Evolutionary conservation across 2,113 vertebrate species (phyloP).

Genomic region (Pangasianodon hypophthalmus): DNA sequence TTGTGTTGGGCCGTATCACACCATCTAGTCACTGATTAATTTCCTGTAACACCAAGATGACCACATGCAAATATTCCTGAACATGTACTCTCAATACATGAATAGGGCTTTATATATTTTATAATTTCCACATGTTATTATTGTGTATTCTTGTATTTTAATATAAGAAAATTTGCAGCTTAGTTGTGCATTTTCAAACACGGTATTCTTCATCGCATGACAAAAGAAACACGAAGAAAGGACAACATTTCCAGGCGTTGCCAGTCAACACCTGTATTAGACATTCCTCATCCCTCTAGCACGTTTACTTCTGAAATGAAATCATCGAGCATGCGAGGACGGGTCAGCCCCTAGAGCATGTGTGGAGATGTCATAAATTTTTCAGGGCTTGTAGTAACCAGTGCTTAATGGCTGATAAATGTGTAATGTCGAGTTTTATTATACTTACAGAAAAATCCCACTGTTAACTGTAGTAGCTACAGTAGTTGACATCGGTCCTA

Average conservation of each 20-base stretch:
- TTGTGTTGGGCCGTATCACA: not conserved
- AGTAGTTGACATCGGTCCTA: not conserved
- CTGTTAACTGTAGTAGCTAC: not conserved
- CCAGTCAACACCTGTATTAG: not conserved
- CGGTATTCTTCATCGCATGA: not conserved
- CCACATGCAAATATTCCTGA: not conserved
- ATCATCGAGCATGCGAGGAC: not conserved
- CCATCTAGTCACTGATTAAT: not conserved
- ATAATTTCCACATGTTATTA: too few species aligned
- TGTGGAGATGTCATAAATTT: not conserved
- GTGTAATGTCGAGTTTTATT: conserved; percentile 12
- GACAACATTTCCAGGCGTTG: not conserved
- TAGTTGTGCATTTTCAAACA: not conserved
- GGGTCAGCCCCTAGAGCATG: not conserved
- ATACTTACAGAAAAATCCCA: conserved; percentile 8
- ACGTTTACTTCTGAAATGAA: not conserved
- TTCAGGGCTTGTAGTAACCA: conserved; percentile 8
- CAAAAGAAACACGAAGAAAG: not conserved
- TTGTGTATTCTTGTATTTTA: not conserved
- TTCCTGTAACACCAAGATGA: not conserved
- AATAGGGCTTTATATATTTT: not conserved
- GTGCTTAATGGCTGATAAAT: conserved; percentile 24
- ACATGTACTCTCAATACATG: not conserved
- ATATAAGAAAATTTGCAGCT: not conserved
- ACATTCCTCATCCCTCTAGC: not conserved